Evolutionary conservation across 2,888 invertebrate species (phyloP), one percentile per base, ranked within the genome.

Genomic region (Lagria hirta): DNA sequence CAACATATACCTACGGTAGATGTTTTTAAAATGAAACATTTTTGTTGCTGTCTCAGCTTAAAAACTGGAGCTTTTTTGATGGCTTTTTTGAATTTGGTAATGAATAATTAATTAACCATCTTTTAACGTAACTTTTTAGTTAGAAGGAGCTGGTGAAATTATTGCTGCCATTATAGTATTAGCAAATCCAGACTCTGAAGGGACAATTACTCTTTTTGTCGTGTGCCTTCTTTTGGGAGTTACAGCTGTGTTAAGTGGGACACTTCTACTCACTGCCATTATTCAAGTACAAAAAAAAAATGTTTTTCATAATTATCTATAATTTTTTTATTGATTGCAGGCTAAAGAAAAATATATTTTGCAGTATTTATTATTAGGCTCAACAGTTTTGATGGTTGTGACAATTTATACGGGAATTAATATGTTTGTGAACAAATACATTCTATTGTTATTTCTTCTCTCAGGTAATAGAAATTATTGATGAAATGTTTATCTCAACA

Each of bases 381-480:
- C 60, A 34, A 32, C 60, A 1, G 54, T 55, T 33, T 41, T 63
- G n/a, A 56, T 66, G 16, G 57, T 60, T 15, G 44, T 61, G 5
- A 55, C 62, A 1, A 60, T 64, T 47, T 62, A 61, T 36, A 41
- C 61, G 4, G 53, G 57, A 3, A 60, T 65, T 37, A 56, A 60
- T 34, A 53, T 57, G 21, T 55, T 57, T 34, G 38, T 42, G 5
- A 54, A 60, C 15, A 38, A 48, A 35, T 51, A 52, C 7, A 28
- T 56, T 11, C 43, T 42, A 12, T 23, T 44, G 10, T 21, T 58
- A 1, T 48, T 60, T 4, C 4, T 46, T 11, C 27, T 51, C 10
- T 62, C 59, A 41, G 32, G 64, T 64, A 54, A 61, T 54, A n/a
- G n/a, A 8, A 30, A 26, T 4, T 22, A 16, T 7, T 18, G n/a